phyloP scores from a whole-genome alignment of 2,888 invertebrate species.

The Napeogenes inachia region DNA sequence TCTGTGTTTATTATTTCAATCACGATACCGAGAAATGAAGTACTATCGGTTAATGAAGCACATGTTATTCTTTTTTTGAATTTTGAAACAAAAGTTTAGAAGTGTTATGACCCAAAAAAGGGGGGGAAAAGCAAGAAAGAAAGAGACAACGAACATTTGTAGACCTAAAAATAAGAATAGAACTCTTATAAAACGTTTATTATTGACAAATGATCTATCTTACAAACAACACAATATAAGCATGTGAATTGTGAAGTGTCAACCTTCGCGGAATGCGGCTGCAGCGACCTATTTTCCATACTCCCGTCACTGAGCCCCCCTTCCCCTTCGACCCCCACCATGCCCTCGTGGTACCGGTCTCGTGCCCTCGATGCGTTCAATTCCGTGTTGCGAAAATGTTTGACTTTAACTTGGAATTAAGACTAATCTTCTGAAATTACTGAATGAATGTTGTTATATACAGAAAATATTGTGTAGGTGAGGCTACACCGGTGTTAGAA shows the following conservation, averaged over 20 bases:
- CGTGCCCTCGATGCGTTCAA: constrained; percentile 62
- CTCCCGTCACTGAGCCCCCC: constrained; percentile 40
- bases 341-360: constrained; percentile 54
- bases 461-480: no score
- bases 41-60: no score
- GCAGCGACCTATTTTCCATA: constrained; percentile 58
- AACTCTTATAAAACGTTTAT: no score
- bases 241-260: constrained; percentile 47
- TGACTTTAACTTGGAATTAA: constrained; percentile 18
- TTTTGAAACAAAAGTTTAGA: no score
- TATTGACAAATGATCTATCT: neutral
- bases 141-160: no score
- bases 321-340: constrained; percentile 28
- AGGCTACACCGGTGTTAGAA: no score
- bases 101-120: no score
- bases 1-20: constrained; percentile 1
- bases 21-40: no score
- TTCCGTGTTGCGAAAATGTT: constrained; percentile 57
- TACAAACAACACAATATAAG: constrained; percentile 12
- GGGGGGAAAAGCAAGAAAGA: no score
- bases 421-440: neutral
- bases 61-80: no score
- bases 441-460: no score
- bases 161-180: no score
- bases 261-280: constrained; percentile 62